A percentile compares a stretch with the other conserved stretches of the same genome.
phyloP scores from a whole-genome alignment of 1,140 invertebrate genomes.

The Rhizoglyphus robini region DNA sequence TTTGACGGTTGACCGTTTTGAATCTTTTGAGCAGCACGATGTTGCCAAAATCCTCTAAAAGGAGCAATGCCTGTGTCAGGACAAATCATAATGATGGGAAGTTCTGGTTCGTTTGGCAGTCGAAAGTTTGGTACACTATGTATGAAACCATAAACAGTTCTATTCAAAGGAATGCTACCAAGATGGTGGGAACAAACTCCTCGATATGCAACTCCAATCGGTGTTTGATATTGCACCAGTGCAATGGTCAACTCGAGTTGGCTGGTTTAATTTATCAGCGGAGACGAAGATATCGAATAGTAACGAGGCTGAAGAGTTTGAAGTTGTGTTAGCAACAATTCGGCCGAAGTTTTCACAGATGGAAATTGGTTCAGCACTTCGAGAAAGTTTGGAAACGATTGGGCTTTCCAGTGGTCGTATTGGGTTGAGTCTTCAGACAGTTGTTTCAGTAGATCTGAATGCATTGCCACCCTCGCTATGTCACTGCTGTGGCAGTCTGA shows the following conservation, averaged over 20 bases:
- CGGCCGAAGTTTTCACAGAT: slow-evolving; percentile 62
- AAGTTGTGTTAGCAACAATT: slow-evolving; percentile 65
- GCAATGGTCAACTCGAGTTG: slow-evolving; percentile 79
- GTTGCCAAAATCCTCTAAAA: slow-evolving; percentile 81
- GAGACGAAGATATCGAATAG: slow-evolving; percentile 86
- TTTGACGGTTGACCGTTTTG: background rate
- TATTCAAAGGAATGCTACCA: slow-evolving; percentile 36
- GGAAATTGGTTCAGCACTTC: slow-evolving; percentile 74
- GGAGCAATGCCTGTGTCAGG: slow-evolving; percentile 86
- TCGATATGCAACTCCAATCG: slow-evolving; percentile 42
- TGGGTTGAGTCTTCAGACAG: slow-evolving; percentile 65
- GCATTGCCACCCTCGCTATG: no score
- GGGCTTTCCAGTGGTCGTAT: slow-evolving; percentile 89
- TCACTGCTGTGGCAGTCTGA: background rate
- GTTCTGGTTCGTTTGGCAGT: slow-evolving; percentile 60
- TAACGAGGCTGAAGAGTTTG: slow-evolving; percentile 80
- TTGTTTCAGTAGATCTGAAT: slow-evolving; percentile 54
- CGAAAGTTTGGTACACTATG: slow-evolving; percentile 73
- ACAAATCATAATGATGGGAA: slow-evolving; percentile 83
- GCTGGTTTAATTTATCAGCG: slow-evolving; percentile 29
- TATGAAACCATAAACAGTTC: slow-evolving; percentile 40
- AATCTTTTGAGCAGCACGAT: slow-evolving; percentile 35
- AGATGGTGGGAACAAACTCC: background rate
- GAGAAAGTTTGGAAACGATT: slow-evolving; percentile 63
- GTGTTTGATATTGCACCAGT: slow-evolving; percentile 68